Percentiles rank a stretch among this genome's conserved stretches.
These are phyloP conservation scores for Paguma larvata DNA, from an alignment of 2,797 vertebrate species.

Conservation along the genomic window DNA sequence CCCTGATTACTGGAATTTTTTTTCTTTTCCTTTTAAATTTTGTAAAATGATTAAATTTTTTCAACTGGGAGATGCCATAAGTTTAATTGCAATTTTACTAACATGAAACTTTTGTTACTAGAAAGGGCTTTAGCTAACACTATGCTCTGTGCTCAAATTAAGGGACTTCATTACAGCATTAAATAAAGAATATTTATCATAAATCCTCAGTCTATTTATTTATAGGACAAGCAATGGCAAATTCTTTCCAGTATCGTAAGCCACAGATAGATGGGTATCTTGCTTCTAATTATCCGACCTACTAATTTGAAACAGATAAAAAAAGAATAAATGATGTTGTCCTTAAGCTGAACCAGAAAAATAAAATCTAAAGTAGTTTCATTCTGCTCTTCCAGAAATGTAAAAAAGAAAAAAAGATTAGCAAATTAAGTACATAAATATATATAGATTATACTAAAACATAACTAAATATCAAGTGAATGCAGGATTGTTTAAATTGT, in stretches of 20 bases:
- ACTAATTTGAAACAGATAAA: conserved; percentile 65
- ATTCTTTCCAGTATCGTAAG: conserved; percentile 58
- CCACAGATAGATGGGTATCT: conserved; percentile 49
- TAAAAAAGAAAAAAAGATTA: background rate
- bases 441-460: background rate
- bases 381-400: background rate
- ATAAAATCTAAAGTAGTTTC: conserved; percentile 44
- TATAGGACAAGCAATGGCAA: conserved; percentile 71
- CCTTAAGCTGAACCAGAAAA: conserved; percentile 22
- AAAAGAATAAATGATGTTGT: conserved; percentile 58
- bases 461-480: background rate
- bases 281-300: conserved; percentile 50
- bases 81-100: conserved; percentile 86
- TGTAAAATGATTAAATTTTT: conserved; percentile 62
- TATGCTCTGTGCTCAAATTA: conserved; percentile 79
- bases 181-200: conserved; percentile 79
- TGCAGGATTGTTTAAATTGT: background rate
- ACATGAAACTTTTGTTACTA: conserved; percentile 74
- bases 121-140: conserved; percentile 82
- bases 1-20: conserved; percentile 71
- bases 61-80: conserved; percentile 71
- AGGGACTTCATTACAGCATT: conserved; percentile 82
- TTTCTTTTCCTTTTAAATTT: conserved; percentile 76
- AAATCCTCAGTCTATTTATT: conserved; percentile 82
- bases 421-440: background rate